Base-by-base conservation (phyloP, 2,113 vertebrate genomes). In the Malurus melanocephalus region DNA sequence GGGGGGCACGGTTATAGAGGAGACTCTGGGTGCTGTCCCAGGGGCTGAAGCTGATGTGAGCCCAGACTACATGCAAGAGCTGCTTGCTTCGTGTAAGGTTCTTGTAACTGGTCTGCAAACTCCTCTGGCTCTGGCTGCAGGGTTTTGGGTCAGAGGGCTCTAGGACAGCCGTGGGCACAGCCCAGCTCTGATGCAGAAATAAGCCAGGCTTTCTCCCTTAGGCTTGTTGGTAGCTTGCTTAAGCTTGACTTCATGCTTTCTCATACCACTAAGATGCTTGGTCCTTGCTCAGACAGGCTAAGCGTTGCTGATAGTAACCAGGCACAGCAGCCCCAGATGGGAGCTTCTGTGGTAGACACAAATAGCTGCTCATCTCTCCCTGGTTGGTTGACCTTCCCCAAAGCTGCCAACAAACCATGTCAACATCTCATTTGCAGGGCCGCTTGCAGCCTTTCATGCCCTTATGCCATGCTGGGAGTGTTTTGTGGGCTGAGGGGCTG, bases 381-480 rank as follows among this genome's bases (percentile, higher is more conserved):
- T 35, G 14, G 11, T 38, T 11, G 22, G 20, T 24, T 23, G 48
- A 11, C 15, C 64, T 22, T 17, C 6, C 9, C 10, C 11, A 45
- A 35, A 83, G 38, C 59, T 73, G 24, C 45, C 26, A 12, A 21
- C 20, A 40, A n/a, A 75, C 51, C 24, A 13, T 42, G 27, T 24
- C 40, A 2, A 6, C 0, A 4, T 35, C 42, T 19, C 0, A 0
- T 80, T 55, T 2, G 2, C 57, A 11, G 19, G 33, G 28, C 1
- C 1, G 20, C 32, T 68, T 11, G 0, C 15, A 19, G 46, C 48
- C n/a, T 84, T 49, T 45, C 26, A 2, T 24, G 8, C 32, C 18
- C 32, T 2, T 2, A 1, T 46, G 72, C 42, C 0, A 0, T 1
- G 13, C 49, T 49, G 48, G 61, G 38, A 24, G 35, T 0, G 0